These are phyloP conservation scores for Salarias fasciatus DNA, from an alignment of 2,797 vertebrate species.

Conservation along the genomic window DNA sequence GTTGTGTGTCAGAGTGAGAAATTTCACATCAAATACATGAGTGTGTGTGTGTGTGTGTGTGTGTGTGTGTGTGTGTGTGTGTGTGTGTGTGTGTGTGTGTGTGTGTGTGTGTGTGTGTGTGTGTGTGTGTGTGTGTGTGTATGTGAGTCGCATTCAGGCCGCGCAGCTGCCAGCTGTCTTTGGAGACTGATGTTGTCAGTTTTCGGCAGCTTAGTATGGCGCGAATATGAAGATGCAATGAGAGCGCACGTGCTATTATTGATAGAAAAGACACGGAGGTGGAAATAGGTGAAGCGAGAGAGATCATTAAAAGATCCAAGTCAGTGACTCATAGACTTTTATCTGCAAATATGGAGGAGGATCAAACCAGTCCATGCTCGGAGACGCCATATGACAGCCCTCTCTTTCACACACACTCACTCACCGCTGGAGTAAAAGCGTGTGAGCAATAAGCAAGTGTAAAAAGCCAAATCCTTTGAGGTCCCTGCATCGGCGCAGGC, in stretches of 20 bases:
- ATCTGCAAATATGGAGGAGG: slow-evolving; percentile 64
- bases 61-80: background rate
- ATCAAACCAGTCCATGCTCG: slow-evolving; percentile 61
- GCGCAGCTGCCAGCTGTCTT: slow-evolving; percentile 49
- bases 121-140: slow-evolving; percentile 1
- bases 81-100: background rate
- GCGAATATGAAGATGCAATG: slow-evolving; percentile 17
- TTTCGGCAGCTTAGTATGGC: slow-evolving; percentile 15
- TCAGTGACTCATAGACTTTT: slow-evolving; percentile 73
- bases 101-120: background rate
- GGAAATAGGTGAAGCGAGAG: slow-evolving; percentile 54
- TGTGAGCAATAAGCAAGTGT: slow-evolving; percentile 27
- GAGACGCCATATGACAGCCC: slow-evolving; percentile 40
- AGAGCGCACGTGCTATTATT: slow-evolving; percentile 29
- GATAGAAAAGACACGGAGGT: slow-evolving; percentile 41
- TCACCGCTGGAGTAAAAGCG: background rate
- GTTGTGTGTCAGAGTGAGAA: slow-evolving; percentile 20
- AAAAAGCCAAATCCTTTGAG: slow-evolving; percentile 37
- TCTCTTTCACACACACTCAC: slow-evolving; percentile 14
- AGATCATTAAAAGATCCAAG: slow-evolving; percentile 68
- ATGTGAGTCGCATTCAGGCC: background rate
- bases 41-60: background rate
- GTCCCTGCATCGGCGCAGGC: slow-evolving; percentile 20
- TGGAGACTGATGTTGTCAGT: slow-evolving; percentile 17
- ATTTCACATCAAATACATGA: slow-evolving; percentile 8